A percentile compares a stretch with the other conserved stretches of the same genome.
Conservation (phyloP, 2,113 vertebrate genomes). For the Rhynchomys soricoides region DNA sequence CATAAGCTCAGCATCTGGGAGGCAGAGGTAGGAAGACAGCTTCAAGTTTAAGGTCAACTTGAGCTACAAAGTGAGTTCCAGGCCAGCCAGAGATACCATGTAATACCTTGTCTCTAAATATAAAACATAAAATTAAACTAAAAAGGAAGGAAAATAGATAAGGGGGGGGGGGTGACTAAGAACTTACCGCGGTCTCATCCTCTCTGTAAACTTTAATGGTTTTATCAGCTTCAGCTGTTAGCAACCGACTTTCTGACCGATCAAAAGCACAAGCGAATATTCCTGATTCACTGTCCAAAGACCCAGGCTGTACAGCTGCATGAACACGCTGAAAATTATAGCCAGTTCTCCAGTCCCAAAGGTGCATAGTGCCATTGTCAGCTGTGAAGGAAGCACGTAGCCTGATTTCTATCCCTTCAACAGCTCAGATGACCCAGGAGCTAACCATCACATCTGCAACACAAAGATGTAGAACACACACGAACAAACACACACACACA, state of each 20-base stretch:
- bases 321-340: conserved; percentile 99
- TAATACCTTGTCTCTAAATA: not conserved
- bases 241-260: conserved; percentile 94
- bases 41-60: not conserved
- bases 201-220: conserved; percentile 99
- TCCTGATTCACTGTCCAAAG: conserved; percentile 98
- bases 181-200: conserved; percentile 94
- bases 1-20: not conserved
- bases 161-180: too few species aligned
- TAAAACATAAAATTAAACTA: not conserved
- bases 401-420: not conserved
- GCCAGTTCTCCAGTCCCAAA: conserved; percentile 99
- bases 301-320: conserved; percentile 97
- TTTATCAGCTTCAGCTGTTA: conserved; percentile 98
- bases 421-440: not conserved
- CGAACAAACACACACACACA: too few species aligned
- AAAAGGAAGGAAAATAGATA: not conserved
- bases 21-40: not conserved
- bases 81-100: not conserved
- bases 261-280: conserved; percentile 98
- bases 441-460: not conserved
- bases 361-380: conserved; percentile 98
- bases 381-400: conserved; percentile 85
- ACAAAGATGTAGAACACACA: not conserved
- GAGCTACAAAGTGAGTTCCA: not conserved